These are phyloP conservation scores for Periplaneta americana DNA, from an alignment of 1,140 invertebrate species.

Conservation along the genomic window DNA sequence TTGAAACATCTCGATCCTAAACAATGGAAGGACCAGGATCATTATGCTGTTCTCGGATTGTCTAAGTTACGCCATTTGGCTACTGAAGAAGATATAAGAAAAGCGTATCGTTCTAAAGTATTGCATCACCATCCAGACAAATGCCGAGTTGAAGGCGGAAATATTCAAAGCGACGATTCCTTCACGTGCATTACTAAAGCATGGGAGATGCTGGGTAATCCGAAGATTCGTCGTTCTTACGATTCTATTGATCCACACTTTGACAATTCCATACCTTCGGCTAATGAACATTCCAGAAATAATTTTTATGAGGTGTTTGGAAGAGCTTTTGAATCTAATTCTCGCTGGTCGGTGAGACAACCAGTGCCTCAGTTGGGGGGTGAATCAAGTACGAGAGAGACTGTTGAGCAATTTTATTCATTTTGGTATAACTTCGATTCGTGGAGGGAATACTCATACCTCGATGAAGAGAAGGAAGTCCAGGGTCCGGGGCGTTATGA, in stretches of 20 bases:
- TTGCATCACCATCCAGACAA: constrained; percentile 98
- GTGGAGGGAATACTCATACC: constrained; percentile 98
- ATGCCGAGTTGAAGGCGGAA: constrained; percentile 79
- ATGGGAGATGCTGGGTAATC: constrained; percentile 85
- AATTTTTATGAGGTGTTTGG: constrained; percentile 78
- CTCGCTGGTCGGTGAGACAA: constrained; percentile 85
- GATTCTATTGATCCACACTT: constrained; percentile 95
- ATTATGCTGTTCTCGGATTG: constrained; percentile 90
- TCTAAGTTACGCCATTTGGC: constrained; percentile 72
- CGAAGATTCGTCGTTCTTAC: constrained; percentile 77
- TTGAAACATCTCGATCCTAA: constrained; percentile 89
- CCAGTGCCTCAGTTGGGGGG: constrained; percentile 83
- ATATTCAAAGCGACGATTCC: constrained; percentile 84
- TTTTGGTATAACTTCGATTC: constrained; percentile 98
- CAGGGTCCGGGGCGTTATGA: constrained; percentile 91
- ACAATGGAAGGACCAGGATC: constrained; percentile 96
- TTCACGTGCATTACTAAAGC: constrained; percentile 99
- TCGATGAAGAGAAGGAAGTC: constrained; percentile 98
- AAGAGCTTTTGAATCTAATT: constrained; percentile 78
- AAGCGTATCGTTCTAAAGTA: constrained; percentile 84
- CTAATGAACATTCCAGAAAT: constrained; percentile 65
- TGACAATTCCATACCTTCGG: constrained; percentile 79
- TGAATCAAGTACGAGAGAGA: constrained; percentile 56
- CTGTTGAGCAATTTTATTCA: constrained; percentile 81
- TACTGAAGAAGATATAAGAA: constrained; percentile 87